Percentiles rank a stretch among this genome's conserved stretches.
Evolutionary conservation across 2,113 vertebrate species (phyloP).

Genomic region (Cinclus cinclus): DNA sequence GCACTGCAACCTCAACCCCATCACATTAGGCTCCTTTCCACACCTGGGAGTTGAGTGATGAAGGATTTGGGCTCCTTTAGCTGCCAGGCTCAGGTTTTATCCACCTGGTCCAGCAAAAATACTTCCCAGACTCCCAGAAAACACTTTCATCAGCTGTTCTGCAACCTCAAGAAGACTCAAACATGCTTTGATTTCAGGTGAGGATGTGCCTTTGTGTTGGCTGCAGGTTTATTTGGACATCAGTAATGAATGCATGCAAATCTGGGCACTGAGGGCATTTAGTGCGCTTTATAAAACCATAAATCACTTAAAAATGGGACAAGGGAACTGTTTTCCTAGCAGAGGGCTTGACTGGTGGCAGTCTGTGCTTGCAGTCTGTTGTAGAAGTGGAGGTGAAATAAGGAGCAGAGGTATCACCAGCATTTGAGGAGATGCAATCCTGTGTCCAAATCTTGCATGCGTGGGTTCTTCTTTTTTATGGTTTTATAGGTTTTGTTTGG

Average conservation of each 20-base stretch:
- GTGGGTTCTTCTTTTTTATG: neutral
- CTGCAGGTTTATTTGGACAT: neutral
- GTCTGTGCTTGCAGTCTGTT: neutral
- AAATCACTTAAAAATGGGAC: neutral
- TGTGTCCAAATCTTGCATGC: neutral
- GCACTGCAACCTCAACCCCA: neutral
- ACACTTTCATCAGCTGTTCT: neutral
- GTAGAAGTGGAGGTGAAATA: neutral
- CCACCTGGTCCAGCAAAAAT: neutral
- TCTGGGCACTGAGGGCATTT: neutral
- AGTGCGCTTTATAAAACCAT: neutral
- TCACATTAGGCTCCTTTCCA: neutral
- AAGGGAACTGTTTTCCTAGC: neutral
- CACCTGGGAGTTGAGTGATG: neutral
- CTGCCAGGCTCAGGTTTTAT: neutral
- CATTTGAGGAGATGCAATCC: neutral
- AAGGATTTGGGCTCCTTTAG: neutral
- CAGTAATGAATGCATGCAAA: fast-evolving
- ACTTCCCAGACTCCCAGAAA: neutral
- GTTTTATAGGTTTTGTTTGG: neutral
- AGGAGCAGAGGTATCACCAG: neutral
- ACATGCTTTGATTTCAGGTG: neutral
- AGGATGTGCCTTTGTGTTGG: neutral
- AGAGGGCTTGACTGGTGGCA: fast-evolving
- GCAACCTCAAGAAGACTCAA: fast-evolving